Evolutionary conservation across 1,140 invertebrate species (phyloP).

Genomic region (Lasioglossum baleicum): DNA sequence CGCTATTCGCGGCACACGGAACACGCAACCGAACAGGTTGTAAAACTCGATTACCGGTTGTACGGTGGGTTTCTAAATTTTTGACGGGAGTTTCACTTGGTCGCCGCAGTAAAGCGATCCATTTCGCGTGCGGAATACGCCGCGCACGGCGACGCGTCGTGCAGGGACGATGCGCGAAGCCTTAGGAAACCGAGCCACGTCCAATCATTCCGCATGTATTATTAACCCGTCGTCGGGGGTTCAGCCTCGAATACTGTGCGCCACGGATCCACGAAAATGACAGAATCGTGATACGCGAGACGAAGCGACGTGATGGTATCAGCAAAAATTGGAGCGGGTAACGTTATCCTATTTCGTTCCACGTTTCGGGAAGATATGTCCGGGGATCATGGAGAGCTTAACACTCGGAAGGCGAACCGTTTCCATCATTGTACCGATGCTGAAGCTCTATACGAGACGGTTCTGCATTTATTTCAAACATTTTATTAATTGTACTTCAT

Average conservation of each 20-base stretch:
- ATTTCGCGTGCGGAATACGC: background rate
- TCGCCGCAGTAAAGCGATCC: conserved; percentile 2
- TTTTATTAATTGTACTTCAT: too few relatives aligned
- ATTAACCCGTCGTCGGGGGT: background rate
- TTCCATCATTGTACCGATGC: too few relatives aligned
- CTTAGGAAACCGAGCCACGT: background rate
- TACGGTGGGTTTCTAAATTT: too few relatives aligned
- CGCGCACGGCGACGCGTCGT: too few relatives aligned
- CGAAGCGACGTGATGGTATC: conserved; percentile 6
- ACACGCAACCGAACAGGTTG: too few relatives aligned
- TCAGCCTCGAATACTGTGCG: too few relatives aligned
- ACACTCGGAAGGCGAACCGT: too few relatives aligned
- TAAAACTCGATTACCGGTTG: too few relatives aligned
- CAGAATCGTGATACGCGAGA: conserved; percentile 9
- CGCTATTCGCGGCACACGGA: too few relatives aligned
- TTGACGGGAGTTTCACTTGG: too few relatives aligned
- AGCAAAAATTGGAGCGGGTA: conserved; percentile 40
- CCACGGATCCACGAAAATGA: conserved; percentile 15
- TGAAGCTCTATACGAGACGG: too few relatives aligned
- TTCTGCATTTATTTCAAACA: too few relatives aligned
- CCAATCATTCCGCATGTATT: background rate
- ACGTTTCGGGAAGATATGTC: conserved; percentile 7
- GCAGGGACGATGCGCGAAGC: background rate
- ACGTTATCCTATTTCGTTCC: conserved; percentile 44
- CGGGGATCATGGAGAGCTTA: background rate